Percentiles rank a stretch among this genome's conserved stretches.
These are phyloP conservation scores for Acrocephalus scirpaceus DNA, from an alignment of 2,797 vertebrate genomes.

Conservation along the genomic window DNA sequence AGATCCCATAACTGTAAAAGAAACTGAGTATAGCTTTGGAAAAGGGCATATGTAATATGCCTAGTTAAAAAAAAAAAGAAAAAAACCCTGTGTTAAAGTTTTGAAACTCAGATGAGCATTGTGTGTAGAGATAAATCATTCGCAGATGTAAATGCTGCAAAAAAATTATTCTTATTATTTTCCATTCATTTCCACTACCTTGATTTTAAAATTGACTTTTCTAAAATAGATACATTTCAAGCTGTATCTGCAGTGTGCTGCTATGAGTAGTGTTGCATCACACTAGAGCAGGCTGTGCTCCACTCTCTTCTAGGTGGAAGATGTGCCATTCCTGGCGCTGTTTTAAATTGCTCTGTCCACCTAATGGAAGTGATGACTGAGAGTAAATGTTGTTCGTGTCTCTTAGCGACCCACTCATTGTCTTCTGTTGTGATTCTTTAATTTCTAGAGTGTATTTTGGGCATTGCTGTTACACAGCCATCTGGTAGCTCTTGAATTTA, in stretches of 20 bases:
- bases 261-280: not conserved
- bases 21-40: not conserved
- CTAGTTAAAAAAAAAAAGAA: not conserved
- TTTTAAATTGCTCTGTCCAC: not conserved
- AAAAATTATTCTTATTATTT: slow-evolving; percentile 19
- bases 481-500: slow-evolving; percentile 52
- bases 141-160: slow-evolving; percentile 33
- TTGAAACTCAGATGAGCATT: not conserved
- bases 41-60: not conserved
- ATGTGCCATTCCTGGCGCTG: not conserved
- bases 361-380: not conserved
- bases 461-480: slow-evolving; percentile 20
- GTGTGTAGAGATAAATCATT: slow-evolving; percentile 21
- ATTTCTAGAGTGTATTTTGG: not conserved
- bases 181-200: not conserved
- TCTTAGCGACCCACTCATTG: not conserved
- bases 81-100: not conserved
- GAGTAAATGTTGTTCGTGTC: not conserved
- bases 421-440: slow-evolving; percentile 11
- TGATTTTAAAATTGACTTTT: slow-evolving; percentile 14
- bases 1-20: not conserved
- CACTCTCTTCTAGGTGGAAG: not conserved
- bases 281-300: not conserved
- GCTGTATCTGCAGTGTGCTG: not conserved
- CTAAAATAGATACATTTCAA: not conserved